Evolutionary conservation across 2,797 vertebrate genomes (phyloP), one percentile per base, ranked within the genome.

Genomic region (Nyctalus aviator): DNA sequence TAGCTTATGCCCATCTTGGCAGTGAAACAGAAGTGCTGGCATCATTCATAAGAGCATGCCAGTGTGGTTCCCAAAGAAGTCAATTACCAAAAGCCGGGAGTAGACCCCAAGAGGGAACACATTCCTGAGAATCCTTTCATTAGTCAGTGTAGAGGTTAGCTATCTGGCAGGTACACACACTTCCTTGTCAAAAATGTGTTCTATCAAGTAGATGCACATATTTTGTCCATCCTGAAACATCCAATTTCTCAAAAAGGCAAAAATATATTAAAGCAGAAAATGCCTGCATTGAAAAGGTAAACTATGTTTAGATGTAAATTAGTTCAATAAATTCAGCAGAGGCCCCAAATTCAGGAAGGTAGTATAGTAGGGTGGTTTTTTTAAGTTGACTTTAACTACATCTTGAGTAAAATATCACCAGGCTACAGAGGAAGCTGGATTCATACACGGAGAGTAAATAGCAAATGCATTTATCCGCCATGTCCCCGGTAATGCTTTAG

Each of bases 41-140:
- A 73, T 95, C 57, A 89, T 93, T 92, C 95, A 86, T 23, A 87
- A 73, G 50, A 83, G 64, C 50, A 73, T 84, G 87, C 82, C 46
- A 30, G 8, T 71, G 55, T 35, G 57, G 41, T 68, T 93, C 85
- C 88, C 35, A 85, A 94, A 85, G 85, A 95, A 88, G 48, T 78
- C 71, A 91, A 46, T 84, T 69, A 89, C 75, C 50, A 15, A 78
- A 91, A 72, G 46, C 68, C 48, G 55, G 79, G 71, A 92, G 68
- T 53, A 59, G 17, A 68, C 78, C 59, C 79, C 66, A 44, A 57
- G 53, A 88, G 90, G 72, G 53, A 90, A 88, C 46, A 30, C 44
- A 48, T 93, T 50, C 37, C 79, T 41, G 35, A 79, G 48, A 91
- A 83, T 62, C 44, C 75, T 94, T 95, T 92, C 77, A 94, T 84